Conservation (phyloP, 2,113 vertebrate genomes). For the Pedionomus torquatus region DNA sequence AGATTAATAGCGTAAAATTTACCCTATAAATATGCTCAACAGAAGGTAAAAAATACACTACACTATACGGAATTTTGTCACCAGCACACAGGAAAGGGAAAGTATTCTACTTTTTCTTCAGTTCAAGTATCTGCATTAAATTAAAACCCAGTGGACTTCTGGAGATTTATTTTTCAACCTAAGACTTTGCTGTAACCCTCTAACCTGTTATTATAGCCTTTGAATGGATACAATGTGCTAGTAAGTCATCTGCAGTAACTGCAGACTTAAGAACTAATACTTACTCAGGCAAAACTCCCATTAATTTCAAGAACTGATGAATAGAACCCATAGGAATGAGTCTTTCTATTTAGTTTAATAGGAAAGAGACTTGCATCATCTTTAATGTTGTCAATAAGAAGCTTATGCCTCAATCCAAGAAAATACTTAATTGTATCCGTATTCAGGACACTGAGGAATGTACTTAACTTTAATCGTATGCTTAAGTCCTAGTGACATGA, state of each 20-base stretch:
- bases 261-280: neutral
- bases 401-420: neutral
- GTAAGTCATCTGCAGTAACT: neutral
- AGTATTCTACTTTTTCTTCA: neutral
- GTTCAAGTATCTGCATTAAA: neutral
- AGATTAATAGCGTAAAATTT: slow-evolving; percentile 14
- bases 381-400: neutral
- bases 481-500: neutral
- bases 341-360: neutral
- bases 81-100: neutral
- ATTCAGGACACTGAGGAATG: neutral
- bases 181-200: neutral
- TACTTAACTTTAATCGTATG: neutral
- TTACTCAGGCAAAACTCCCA: neutral
- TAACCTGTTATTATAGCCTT: neutral
- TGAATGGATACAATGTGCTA: neutral
- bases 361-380: neutral
- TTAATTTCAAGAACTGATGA: neutral
- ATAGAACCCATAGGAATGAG: neutral
- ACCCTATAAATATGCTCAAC: neutral
- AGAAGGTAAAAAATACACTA: neutral
- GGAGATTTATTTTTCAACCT: neutral
- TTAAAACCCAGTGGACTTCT: neutral
- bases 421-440: neutral
- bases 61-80: neutral